phyloP scores from a whole-genome alignment of 2,797 vertebrate genomes.

The Phalanger gymnotis region DNA sequence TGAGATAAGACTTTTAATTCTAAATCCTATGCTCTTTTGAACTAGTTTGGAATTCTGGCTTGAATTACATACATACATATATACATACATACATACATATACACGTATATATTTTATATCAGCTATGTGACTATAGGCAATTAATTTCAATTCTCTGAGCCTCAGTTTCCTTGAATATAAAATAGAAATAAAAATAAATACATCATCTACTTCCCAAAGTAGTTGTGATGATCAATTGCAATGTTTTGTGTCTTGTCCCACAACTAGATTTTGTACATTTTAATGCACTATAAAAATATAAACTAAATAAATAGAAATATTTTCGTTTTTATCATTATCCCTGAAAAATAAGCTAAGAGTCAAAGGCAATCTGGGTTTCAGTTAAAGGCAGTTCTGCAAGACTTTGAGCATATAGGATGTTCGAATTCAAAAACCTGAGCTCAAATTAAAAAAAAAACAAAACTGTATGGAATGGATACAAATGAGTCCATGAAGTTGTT shows the following conservation, averaged over 20 bases:
- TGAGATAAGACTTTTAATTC: neutral
- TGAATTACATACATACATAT: neutral
- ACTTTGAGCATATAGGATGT: neutral
- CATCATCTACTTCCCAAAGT: neutral
- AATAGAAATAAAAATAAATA: neutral
- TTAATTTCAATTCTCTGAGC: neutral
- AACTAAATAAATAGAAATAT: too few relatives aligned
- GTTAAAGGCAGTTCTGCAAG: neutral
- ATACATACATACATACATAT: neutral
- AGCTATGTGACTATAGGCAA: neutral
- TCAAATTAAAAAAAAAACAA: neutral
- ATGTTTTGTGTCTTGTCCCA: neutral
- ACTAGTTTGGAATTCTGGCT: neutral
- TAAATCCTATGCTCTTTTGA: neutral
- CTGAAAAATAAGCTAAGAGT: neutral
- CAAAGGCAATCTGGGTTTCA: neutral
- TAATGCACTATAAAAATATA: neutral
- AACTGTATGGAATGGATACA: neutral
- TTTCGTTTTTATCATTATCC: neutral
- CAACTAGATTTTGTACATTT: neutral
- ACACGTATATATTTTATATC: neutral
- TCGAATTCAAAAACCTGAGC: neutral
- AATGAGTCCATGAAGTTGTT: neutral
- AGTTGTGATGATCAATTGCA: neutral
- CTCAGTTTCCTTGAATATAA: neutral